Conservation (phyloP, 64 coral and sea anemone species). For the Acropora tenuis region DNA sequence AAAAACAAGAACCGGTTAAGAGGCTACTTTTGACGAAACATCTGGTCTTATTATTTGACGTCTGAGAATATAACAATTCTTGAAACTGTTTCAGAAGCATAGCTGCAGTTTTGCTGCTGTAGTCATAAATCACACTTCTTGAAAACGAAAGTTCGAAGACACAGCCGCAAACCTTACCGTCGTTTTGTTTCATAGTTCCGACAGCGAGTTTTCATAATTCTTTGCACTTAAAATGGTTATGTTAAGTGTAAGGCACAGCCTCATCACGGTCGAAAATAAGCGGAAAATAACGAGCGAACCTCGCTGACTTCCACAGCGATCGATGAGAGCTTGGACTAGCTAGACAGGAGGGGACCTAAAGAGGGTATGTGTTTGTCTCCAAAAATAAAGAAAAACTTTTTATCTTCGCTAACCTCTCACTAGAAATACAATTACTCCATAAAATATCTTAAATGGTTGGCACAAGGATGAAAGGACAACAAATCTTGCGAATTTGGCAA, state of each 20-base stretch:
- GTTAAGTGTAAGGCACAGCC: neutral
- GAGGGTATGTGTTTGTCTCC: neutral
- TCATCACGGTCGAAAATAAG: slow-evolving; percentile 48
- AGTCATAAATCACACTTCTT: neutral
- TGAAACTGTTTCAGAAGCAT: neutral
- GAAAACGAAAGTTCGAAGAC: slow-evolving; percentile 5
- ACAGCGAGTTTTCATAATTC: slow-evolving; percentile 75
- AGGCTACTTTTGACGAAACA: neutral
- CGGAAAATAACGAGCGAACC: neutral
- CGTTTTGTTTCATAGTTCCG: slow-evolving; percentile 63
- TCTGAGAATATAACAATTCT: neutral
- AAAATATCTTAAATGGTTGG: neutral
- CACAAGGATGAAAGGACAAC: neutral
- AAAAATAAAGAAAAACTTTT: neutral
- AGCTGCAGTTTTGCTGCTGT: neutral
- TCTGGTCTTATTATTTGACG: neutral
- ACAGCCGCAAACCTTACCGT: slow-evolving; percentile 29
- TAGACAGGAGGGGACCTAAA: slow-evolving; percentile 29
- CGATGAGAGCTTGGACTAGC: neutral
- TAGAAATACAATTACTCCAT: neutral
- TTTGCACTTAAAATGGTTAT: slow-evolving; percentile 13
- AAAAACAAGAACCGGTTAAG: neutral
- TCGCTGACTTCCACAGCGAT: slow-evolving; percentile 1
- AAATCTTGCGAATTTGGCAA: neutral
- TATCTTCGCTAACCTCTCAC: neutral